Evolutionary conservation across 1,140 invertebrate genomes (phyloP).

Genomic region (Aphelinus atriplicis): DNA sequence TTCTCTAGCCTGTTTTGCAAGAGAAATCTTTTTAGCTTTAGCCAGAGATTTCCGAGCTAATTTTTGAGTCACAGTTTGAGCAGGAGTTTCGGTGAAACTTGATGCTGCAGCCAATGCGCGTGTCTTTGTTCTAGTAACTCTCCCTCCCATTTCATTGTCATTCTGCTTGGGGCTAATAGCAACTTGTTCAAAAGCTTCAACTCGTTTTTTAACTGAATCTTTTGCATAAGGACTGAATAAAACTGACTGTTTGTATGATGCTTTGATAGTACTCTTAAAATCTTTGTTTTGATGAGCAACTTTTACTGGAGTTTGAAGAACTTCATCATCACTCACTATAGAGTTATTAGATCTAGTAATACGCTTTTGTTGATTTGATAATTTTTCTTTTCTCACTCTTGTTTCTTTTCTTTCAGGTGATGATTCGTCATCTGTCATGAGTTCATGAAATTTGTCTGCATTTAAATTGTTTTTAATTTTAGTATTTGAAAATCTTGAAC

Average conservation of each 20-base stretch:
- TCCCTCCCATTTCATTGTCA: slow-evolving; percentile 43
- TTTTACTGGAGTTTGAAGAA: slow-evolving; percentile 42
- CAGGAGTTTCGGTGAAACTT: slow-evolving; percentile 2
- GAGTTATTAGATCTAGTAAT: slow-evolving; percentile 20
- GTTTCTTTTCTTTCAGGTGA: slow-evolving; percentile 51
- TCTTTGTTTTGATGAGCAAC: slow-evolving; percentile 5
- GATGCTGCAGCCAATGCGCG: slow-evolving; percentile 50
- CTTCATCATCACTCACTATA: slow-evolving; percentile 48
- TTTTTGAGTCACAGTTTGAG: slow-evolving; percentile 46
- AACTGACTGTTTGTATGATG: slow-evolving; percentile 50
- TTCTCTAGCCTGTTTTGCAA: slow-evolving; percentile 51
- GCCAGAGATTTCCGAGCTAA: slow-evolving; percentile 57
- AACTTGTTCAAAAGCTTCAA: slow-evolving; percentile 71
- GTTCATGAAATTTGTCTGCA: slow-evolving; percentile 44
- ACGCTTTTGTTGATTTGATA: slow-evolving; percentile 29
- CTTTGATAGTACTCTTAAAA: slow-evolving; percentile 21
- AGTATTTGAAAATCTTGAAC: neutral
- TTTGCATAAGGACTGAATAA: slow-evolving; percentile 69
- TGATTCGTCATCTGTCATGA: slow-evolving; percentile 63
- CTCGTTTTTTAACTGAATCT: slow-evolving; percentile 71
- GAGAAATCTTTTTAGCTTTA: slow-evolving; percentile 57
- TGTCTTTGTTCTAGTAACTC: slow-evolving; percentile 64
- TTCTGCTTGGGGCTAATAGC: slow-evolving; percentile 49
- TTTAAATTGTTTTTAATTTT: neutral
- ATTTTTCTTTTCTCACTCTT: slow-evolving; percentile 28